Conservation (phyloP, 1,140 invertebrate species). For the Atta colombica region DNA sequence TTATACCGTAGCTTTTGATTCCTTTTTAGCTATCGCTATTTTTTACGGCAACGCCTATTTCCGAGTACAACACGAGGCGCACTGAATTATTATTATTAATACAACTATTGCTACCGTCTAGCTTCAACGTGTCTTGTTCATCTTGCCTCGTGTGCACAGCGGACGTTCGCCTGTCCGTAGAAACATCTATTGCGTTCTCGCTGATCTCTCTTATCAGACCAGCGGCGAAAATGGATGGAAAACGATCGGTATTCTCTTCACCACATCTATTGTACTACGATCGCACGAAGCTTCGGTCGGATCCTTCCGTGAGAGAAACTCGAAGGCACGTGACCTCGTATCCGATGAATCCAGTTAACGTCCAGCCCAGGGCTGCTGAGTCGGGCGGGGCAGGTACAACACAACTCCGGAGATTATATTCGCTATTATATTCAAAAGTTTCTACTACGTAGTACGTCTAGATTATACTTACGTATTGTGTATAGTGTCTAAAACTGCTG, state of each 20-base stretch:
- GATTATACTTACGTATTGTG: conserved; percentile 77
- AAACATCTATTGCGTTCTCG: not conserved
- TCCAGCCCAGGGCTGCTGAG: conserved; percentile 55
- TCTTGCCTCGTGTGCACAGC: conserved; percentile 57
- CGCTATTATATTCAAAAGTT: conserved; percentile 76
- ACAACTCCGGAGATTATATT: conserved; percentile 70
- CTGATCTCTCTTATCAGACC: not conserved
- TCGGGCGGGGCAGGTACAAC: conserved; percentile 69
- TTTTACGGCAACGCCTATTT: conserved; percentile 50
- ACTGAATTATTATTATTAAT: conserved; percentile 42
- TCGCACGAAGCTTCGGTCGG: conserved; percentile 70
- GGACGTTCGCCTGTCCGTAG: conserved; percentile 48
- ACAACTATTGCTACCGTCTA: conserved; percentile 43
- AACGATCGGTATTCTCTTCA: not conserved
- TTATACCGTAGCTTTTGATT: conserved; percentile 66
- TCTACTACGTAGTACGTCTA: conserved; percentile 78
- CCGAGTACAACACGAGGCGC: conserved; percentile 7
- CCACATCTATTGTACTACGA: not conserved
- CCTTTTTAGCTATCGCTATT: conserved; percentile 62
- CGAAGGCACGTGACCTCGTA: conserved; percentile 73
- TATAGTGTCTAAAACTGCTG: conserved; percentile 76
- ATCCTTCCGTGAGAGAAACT: conserved; percentile 65
- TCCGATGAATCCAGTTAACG: conserved; percentile 71
- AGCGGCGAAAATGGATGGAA: not conserved
- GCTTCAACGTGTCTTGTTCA: conserved; percentile 61